Evolutionary conservation across 2,888 invertebrate species (phyloP).

Genomic region (Caenorhabditis auriculariae): DNA sequence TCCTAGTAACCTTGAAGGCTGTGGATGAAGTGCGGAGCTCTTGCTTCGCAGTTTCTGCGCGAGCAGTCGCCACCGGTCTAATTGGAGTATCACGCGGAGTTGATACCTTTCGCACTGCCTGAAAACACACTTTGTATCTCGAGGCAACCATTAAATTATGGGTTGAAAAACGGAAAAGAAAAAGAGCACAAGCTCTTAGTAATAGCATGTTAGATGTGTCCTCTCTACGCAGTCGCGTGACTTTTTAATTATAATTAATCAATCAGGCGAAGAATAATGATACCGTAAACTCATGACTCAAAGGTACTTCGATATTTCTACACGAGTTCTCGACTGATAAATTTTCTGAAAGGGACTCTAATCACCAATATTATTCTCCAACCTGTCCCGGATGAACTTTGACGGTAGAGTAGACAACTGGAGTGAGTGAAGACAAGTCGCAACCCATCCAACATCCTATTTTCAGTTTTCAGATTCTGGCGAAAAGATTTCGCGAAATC

Average conservation of each 20-base stretch:
- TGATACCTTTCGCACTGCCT: too few species aligned
- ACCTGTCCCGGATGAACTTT: conserved; percentile 28
- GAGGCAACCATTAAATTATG: too few species aligned
- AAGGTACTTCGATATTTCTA: too few species aligned
- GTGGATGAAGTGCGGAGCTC: too few species aligned
- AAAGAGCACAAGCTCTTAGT: neutral
- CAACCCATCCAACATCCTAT: conserved; percentile 27
- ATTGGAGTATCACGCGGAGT: too few species aligned
- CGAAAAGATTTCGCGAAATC: neutral
- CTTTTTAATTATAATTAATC: neutral
- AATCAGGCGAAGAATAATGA: too few species aligned
- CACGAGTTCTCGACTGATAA: too few species aligned
- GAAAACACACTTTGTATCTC: too few species aligned
- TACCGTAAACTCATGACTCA: too few species aligned
- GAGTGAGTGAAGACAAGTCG: conserved; percentile 14
- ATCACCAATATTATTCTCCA: neutral
- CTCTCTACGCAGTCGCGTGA: neutral
- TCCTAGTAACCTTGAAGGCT: neutral
- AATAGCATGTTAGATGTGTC: neutral
- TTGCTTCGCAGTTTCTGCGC: too few species aligned
- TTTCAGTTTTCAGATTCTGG: neutral
- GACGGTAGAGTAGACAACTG: neutral
- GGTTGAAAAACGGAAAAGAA: conserved; percentile 4
- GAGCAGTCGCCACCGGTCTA: too few species aligned
- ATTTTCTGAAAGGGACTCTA: neutral